phyloP scores from a whole-genome alignment of 2,797 vertebrate genomes.

The Chrosomus eos region DNA sequence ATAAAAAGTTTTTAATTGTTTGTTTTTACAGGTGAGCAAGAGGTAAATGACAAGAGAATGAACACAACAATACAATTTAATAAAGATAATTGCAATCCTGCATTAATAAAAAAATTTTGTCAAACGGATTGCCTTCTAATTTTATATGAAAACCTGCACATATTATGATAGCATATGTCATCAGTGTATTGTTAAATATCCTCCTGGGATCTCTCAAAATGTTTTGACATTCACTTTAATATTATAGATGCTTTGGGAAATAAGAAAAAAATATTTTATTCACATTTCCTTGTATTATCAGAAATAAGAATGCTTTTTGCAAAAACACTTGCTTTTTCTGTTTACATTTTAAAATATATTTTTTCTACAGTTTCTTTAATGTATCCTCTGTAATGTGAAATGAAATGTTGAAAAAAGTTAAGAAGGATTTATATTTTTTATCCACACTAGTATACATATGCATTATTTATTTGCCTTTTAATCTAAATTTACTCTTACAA shows the following conservation, averaged over 20 bases:
- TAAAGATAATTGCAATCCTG: background rate
- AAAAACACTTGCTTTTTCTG: background rate
- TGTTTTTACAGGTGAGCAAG: conserved; percentile 14
- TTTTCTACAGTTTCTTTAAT: background rate
- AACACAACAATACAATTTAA: background rate
- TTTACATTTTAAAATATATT: no score
- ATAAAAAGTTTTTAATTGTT: background rate
- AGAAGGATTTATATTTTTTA: background rate
- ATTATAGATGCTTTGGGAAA: background rate
- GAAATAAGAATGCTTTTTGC: background rate
- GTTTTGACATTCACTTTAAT: background rate
- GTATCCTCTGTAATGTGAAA: background rate
- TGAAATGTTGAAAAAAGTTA: background rate
- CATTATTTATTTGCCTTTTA: background rate
- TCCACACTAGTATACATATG: background rate
- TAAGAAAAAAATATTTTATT: background rate
- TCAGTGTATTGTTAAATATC: background rate
- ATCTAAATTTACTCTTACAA: background rate
- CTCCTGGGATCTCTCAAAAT: background rate
- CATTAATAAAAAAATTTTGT: background rate
- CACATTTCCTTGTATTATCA: background rate
- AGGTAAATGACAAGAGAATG: background rate
- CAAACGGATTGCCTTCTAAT: background rate
- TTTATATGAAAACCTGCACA: background rate
- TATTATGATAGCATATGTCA: background rate